These are phyloP conservation scores for Philypnodon macrostomus DNA, from an alignment of 2,797 vertebrate species.

Conservation along the genomic window DNA sequence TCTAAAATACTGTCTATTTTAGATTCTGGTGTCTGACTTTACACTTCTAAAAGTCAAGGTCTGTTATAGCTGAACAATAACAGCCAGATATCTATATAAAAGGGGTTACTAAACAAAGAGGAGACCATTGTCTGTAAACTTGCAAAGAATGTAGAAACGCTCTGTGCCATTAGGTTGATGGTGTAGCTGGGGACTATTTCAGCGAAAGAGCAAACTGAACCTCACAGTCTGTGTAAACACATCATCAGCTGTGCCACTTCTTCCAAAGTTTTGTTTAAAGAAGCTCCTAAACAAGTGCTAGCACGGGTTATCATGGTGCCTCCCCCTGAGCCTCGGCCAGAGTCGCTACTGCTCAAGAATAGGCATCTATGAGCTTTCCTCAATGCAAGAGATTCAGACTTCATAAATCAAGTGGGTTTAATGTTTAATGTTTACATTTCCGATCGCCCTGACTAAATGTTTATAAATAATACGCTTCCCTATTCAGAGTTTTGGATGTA, in stretches of 20 bases:
- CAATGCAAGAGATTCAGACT: constrained; percentile 29
- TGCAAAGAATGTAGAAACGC: neutral
- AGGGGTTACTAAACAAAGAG: no score
- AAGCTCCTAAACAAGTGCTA: constrained; percentile 23
- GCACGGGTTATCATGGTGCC: constrained; percentile 21
- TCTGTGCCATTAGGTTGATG: neutral
- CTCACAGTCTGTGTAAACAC: constrained; percentile 22
- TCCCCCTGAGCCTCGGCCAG: constrained; percentile 22
- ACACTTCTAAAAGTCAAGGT: no score
- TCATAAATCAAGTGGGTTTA: constrained; percentile 44
- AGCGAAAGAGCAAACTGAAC: constrained; percentile 5
- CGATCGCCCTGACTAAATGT: constrained; percentile 45
- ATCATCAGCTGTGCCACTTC: constrained; percentile 21
- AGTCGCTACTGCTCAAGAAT: constrained; percentile 3
- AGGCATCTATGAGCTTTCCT: constrained; percentile 18
- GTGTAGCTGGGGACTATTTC: neutral
- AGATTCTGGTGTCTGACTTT: no score
- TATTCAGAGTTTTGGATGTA: constrained; percentile 42
- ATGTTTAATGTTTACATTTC: constrained; percentile 41
- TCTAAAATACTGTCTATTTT: no score
- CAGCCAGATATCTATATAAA: no score
- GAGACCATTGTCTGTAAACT: no score
- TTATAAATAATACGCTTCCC: constrained; percentile 50
- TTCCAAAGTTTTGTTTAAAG: constrained; percentile 24
- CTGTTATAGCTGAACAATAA: no score